A percentile compares a stretch with the other conserved stretches of the same genome.
These are phyloP conservation scores for Microplitis deprimator DNA, from an alignment of 2,888 invertebrate species.

Conservation along the genomic window DNA sequence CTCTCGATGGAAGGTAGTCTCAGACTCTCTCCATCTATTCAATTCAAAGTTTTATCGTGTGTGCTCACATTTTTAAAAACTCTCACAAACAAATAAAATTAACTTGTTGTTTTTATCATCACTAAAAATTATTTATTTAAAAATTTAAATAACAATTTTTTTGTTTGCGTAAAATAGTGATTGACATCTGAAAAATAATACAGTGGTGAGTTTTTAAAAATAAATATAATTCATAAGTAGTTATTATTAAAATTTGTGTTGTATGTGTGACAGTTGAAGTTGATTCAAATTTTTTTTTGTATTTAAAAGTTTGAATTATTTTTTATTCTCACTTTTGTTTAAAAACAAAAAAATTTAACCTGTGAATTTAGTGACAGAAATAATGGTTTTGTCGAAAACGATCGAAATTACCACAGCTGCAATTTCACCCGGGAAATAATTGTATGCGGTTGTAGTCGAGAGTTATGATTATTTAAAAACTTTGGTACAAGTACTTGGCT, in stretches of 20 bases:
- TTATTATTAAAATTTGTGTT: background rate
- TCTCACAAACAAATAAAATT: no score
- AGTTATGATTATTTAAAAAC: constrained; percentile 52
- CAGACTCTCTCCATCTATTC: constrained; percentile 38
- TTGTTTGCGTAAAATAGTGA: background rate
- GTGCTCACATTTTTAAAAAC: constrained; percentile 2
- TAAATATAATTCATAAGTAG: background rate
- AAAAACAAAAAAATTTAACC: background rate
- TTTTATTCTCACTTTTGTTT: constrained; percentile 1
- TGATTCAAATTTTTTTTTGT: background rate
- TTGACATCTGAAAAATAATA: background rate
- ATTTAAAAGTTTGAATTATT: background rate
- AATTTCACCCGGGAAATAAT: constrained; percentile 6
- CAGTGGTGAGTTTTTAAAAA: background rate
- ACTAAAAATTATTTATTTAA: no score
- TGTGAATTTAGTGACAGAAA: constrained; percentile 16
- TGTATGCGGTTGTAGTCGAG: constrained; percentile 19
- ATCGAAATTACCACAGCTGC: constrained; percentile 3
- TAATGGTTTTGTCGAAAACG: constrained; percentile 15
- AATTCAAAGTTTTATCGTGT: constrained; percentile 6
- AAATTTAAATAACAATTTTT: no score
- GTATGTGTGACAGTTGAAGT: background rate
- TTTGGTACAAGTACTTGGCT: constrained; percentile 45
- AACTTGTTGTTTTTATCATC: no score
- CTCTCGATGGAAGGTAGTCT: constrained; percentile 53